A percentile compares a stretch with the other conserved stretches of the same genome.
Evolutionary conservation across 2,888 invertebrate genomes (phyloP).

Genomic region (Euplagia quadripunctaria): DNA sequence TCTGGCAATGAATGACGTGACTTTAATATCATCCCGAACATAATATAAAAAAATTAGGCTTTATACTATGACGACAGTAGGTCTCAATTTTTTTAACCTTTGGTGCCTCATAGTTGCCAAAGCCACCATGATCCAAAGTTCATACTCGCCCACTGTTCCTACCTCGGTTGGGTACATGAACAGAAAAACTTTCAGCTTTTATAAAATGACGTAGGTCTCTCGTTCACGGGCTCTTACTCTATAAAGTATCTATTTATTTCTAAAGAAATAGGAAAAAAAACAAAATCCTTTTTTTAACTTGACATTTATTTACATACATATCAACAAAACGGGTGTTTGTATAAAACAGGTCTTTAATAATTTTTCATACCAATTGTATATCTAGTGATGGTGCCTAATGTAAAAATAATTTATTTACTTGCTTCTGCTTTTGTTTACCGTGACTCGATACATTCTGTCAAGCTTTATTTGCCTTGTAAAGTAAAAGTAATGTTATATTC

Average conservation of each 20-base stretch:
- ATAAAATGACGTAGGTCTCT: no score
- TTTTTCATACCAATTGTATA: slow-evolving; percentile 80
- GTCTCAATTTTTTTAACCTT: no score
- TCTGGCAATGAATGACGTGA: no score
- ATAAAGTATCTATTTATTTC: not conserved
- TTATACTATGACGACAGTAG: no score
- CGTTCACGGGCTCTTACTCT: no score
- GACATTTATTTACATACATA: slow-evolving; percentile 88
- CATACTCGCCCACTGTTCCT: no score
- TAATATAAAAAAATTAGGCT: no score
- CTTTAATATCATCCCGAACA: no score
- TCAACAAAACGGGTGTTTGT: slow-evolving; percentile 88
- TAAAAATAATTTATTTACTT: slow-evolving; percentile 78
- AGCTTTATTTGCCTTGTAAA: slow-evolving; percentile 44
- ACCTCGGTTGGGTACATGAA: no score
- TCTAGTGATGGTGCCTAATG: slow-evolving; percentile 81
- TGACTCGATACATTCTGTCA: slow-evolving; percentile 56
- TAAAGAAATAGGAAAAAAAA: slow-evolving; percentile 38
- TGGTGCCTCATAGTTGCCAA: no score
- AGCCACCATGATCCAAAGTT: no score
- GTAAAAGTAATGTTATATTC: slow-evolving; percentile 30
- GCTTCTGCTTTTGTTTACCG: slow-evolving; percentile 66
- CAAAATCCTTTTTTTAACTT: slow-evolving; percentile 76
- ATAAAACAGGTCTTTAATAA: slow-evolving; percentile 85
- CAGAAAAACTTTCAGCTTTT: no score